Conservation (phyloP, 2,888 invertebrate genomes). For the Caenorhabditis uteleia region DNA sequence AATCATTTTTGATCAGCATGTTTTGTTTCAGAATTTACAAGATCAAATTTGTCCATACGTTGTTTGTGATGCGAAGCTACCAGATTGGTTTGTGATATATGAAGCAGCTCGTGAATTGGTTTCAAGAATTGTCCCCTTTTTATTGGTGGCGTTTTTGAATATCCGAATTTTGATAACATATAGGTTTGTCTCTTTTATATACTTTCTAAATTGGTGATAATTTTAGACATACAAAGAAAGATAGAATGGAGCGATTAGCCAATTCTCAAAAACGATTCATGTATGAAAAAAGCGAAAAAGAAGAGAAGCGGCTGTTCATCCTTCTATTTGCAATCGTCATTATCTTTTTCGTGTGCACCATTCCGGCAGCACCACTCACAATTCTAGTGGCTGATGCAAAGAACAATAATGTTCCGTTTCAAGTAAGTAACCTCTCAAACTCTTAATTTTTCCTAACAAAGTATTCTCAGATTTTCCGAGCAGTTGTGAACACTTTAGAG, state of each 20-base stretch:
- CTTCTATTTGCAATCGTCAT: constrained; percentile 72
- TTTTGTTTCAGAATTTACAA: constrained; percentile 15
- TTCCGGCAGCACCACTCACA: constrained; percentile 72
- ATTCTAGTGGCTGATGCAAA: constrained; percentile 71
- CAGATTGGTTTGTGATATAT: constrained; percentile 60
- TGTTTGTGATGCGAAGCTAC: constrained; percentile 61
- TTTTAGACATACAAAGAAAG: constrained; percentile 69
- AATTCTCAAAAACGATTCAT: constrained; percentile 55
- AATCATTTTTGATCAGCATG: too few relatives aligned
- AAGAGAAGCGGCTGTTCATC: constrained; percentile 72
- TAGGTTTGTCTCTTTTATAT: constrained; percentile 41
- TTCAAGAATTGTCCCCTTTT: constrained; percentile 72
- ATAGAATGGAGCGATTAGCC: constrained; percentile 66
- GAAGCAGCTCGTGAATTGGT: constrained; percentile 67
- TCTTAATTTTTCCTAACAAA: neutral
- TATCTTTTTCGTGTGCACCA: constrained; percentile 73
- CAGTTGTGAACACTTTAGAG: constrained; percentile 72
- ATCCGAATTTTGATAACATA: constrained; percentile 72
- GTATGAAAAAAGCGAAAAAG: constrained; percentile 65
- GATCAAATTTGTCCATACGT: constrained; percentile 57
- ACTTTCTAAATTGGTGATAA: neutral
- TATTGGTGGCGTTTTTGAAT: constrained; percentile 72
- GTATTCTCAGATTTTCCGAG: constrained; percentile 71
- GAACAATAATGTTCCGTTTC: constrained; percentile 62
- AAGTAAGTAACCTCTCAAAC: constrained; percentile 37